Base-by-base conservation (phyloP, 2,797 vertebrate species). In the Micromesistius poutassou region DNA sequence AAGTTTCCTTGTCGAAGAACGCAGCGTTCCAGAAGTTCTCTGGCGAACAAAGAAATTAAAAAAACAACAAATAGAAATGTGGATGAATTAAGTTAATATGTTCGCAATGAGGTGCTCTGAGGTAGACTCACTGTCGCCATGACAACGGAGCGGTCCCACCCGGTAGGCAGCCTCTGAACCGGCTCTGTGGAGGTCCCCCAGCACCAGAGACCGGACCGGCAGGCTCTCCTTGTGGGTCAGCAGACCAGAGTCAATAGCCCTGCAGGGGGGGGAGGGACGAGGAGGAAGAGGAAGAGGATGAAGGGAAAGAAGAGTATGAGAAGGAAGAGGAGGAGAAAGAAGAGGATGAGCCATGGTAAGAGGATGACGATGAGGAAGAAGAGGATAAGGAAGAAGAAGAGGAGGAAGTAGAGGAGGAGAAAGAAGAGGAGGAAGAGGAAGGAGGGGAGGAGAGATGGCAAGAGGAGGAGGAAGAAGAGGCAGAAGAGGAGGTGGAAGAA, bases 1-100 rank as follows among this genome's bases (percentile, higher is more conserved):
- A 98, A 0, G 95, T 93, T 85, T 97, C 95, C 28, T 96, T 96
- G 83, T 96, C 95, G 86, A 98, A 98, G 76, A 95, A 97, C 3
- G 95, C 97, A 22, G 97, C 95, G 71, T 97, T 98, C 97, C 97
- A 99, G 84, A 97, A 95, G 40, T 94, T 93, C 79, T 87, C 94
- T 95, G 84, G 36, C 50, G 85, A 50, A 83, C 16, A 28, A 71
- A 66, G 7, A 5, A 33, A 33, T 33, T 33, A 33, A 33, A 35
- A 35, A 35, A 42, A 42, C 13, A 42, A 38, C 9, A 1, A 9
- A 9, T 8, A 38, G 36, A 38, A 38, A 38, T 8, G 36, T 38
- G 36, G 36, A 38, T 38, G 36, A 38, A 38, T 38, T 10, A 38
- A 8, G 9, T 38, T 70, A 0, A 9, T 62, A 55, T 55, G 46